Base-by-base conservation (phyloP, 1,140 invertebrate species). In the Lanistes nyassanus region DNA sequence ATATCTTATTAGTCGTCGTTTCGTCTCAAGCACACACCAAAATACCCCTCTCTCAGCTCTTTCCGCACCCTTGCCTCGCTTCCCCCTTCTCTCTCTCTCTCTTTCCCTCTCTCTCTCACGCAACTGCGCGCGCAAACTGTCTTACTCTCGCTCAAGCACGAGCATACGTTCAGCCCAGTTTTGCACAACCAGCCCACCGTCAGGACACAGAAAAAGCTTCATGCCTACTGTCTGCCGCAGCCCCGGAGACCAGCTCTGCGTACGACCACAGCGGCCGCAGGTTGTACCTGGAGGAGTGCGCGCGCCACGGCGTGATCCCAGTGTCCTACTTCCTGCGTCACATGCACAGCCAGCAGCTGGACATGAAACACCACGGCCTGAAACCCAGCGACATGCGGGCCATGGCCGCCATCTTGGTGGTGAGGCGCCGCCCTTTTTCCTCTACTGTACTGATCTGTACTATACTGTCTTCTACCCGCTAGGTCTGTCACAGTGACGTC, bases 321-420 rank as follows among this genome's bases (percentile, higher is more conserved):
- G 86, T 82, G 7, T 86, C 87, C 13, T 89, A 88, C 74, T 89
- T 86, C 77, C 78, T 90, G 7, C 81, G 88, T 11, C 88, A 90
- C 78, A 87, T 90, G 83, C 78, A 86, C 36, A 87, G 89, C 62
- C 67, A 70, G 19, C 34, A 82, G 19, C 80, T 90, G 23, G 81
- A 82, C 51, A 83, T 90, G 82, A 86, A 83, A 60, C 88, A 90
- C 67, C 89, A 90, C 77, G 88, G 87, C 21, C 82, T 90, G n/a
- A 87, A 86, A 21, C 74, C 82, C 11, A 77, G 81, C 16, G 87
- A 86, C 58, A 85, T 89, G 79, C 83, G 83, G 72, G 86, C 88
- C 51, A 83, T 89, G 26, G 84, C 87, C 60, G 80, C 82, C 29
- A 84, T 87, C 31, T 70, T 89, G 69, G 83, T 85, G 64, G 88